A percentile compares a stretch with the other conserved stretches of the same genome.
These are phyloP conservation scores for Caracal caracal DNA, from an alignment of 2,113 vertebrate species.

Conservation along the genomic window DNA sequence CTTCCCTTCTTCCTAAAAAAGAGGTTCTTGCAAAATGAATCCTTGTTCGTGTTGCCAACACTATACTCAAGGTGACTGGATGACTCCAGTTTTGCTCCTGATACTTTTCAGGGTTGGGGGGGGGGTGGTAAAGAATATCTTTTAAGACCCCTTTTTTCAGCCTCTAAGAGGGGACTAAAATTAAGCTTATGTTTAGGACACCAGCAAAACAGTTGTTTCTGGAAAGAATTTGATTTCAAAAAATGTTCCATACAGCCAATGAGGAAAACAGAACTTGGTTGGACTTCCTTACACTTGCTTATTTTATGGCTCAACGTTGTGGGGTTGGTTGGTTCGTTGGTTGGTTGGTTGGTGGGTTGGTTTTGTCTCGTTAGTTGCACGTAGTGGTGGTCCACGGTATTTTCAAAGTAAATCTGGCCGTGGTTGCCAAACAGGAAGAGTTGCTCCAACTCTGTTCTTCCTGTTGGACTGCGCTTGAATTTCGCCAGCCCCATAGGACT, in stretches of 20 bases:
- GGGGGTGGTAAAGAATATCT: background rate
- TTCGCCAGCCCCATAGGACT: background rate
- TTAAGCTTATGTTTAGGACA: background rate
- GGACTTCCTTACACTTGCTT: background rate
- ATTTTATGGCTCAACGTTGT: rapidly evolving
- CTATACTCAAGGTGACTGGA: rapidly evolving
- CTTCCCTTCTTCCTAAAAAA: background rate
- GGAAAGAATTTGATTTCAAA: background rate
- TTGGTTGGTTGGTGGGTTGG: too few species aligned
- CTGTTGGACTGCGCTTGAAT: background rate
- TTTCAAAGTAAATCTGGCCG: background rate
- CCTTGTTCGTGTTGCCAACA: background rate
- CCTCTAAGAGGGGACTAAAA: background rate
- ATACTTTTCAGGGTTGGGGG: background rate
- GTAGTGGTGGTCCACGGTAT: rapidly evolving
- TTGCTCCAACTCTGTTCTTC: background rate
- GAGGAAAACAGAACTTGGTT: background rate
- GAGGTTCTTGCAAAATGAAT: background rate
- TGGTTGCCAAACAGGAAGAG: background rate
- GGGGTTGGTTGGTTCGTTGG: background rate
- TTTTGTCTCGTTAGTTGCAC: background rate
- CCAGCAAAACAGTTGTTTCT: background rate
- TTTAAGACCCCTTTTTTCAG: background rate
- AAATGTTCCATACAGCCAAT: background rate
- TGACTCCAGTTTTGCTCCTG: background rate